Evolutionary conservation across 2,888 invertebrate species (phyloP), one percentile per base, ranked within the genome.

Genomic region (Serripes groenlandicus): DNA sequence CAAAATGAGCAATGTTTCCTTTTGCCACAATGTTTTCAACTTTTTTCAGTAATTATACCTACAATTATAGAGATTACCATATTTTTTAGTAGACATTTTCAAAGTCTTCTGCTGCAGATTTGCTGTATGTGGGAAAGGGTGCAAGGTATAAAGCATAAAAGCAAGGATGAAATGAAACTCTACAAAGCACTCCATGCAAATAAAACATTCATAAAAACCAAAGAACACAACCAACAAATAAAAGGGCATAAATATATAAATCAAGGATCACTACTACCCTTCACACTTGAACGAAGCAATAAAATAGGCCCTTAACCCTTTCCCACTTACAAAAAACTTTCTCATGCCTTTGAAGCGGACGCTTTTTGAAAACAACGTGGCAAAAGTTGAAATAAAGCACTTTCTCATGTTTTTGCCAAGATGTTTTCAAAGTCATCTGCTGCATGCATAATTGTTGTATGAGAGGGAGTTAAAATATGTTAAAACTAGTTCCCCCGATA

Each of bases 121-220:
- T n/a, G n/a, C n/a, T n/a, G n/a, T n/a, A n/a, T n/a, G n/a, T n/a
- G n/a, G n/a, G n/a, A n/a, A n/a, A n/a, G n/a, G n/a, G n/a, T n/a
- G n/a, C n/a, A n/a, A n/a, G n/a, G n/a, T n/a, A n/a, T n/a, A n/a
- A n/a, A n/a, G n/a, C 23, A 56, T 21, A 56, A 56, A 56, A 56
- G 23, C 56, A n/a, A 56, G 56, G 56, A 56, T 56, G 23, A 56
- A 56, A 56, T 56, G 23, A n/a, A 9, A 5, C n/a, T 21, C 56
- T 56, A 56, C 56, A 56, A 56, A 56, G 56, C 56, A 56, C 56
- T 56, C 23, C 56, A 26, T 56, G 56, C 56, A 56, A n/a, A 56
- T 56, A 56, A 56, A 56, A 56, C 56, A n/a, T 28, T 28, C n/a
- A 56, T 56, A 56, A 56, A 42, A 56, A n/a, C n/a, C 23, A 11